Evolutionary conservation across 2,888 invertebrate genomes (phyloP).

Genomic region (Aplocera efformata): DNA sequence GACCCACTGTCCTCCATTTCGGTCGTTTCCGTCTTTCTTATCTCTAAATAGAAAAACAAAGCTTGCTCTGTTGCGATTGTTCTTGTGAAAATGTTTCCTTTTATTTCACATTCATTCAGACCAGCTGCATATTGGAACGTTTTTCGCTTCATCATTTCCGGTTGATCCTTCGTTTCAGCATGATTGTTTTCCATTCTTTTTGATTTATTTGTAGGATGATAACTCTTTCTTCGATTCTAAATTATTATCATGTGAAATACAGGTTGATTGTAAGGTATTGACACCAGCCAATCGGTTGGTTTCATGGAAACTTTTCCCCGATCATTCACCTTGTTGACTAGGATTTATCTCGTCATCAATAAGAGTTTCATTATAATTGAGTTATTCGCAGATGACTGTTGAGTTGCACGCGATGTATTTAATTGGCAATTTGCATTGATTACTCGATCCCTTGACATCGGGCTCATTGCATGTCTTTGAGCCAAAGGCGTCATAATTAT

Average conservation of each 20-base stretch:
- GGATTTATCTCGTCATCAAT: constrained; percentile 33
- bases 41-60: constrained; percentile 60
- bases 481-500: constrained; percentile 23
- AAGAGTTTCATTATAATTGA: constrained; percentile 33
- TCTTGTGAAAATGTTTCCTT: constrained; percentile 36
- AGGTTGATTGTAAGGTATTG: background rate
- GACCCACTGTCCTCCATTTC: constrained; percentile 51
- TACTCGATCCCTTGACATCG: constrained; percentile 47
- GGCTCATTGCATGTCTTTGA: constrained; percentile 39
- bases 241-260: constrained; percentile 1
- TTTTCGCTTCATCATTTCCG: constrained; percentile 16
- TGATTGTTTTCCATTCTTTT: background rate
- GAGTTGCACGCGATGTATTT: constrained; percentile 30
- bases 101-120: constrained; percentile 44
- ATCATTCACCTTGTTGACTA: constrained; percentile 9
- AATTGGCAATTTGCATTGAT: constrained; percentile 60
- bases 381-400: constrained; percentile 8
- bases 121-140: constrained; percentile 30
- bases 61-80: constrained; percentile 54
- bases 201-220: too few species aligned
- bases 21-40: constrained; percentile 58
- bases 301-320: background rate
- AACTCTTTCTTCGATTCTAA: too few species aligned
- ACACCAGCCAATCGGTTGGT: too few species aligned
- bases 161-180: constrained; percentile 1